Conservation (phyloP, 2,797 vertebrate genomes). For the Aphelocoma californica region DNA sequence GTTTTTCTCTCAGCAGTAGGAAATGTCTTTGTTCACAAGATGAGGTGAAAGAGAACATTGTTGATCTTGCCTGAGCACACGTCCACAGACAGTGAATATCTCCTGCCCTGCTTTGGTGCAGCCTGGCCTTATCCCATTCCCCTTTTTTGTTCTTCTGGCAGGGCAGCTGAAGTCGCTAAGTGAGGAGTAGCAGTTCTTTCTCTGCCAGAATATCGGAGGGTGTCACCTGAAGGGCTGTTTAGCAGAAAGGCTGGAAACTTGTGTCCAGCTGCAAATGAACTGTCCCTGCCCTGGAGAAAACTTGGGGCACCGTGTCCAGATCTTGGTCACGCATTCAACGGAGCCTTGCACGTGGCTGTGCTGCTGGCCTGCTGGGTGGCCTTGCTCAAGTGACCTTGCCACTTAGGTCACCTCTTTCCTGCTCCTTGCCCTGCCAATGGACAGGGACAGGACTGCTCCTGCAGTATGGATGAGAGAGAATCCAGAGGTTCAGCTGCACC, state of each 20-base stretch:
- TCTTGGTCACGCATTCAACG: rapidly evolving
- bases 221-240: not conserved
- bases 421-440: not conserved
- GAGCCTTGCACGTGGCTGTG: not conserved
- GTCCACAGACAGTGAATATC: not conserved
- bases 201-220: not conserved
- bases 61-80: rapidly evolving
- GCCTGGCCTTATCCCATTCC: not conserved
- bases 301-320: rapidly evolving
- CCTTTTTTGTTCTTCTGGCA: not conserved
- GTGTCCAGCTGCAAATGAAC: not conserved
- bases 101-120: not conserved
- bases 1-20: not conserved
- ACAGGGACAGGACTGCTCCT: not conserved
- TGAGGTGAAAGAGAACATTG: not conserved
- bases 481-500: not conserved
- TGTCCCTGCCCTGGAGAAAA: not conserved
- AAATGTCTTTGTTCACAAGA: not conserved
- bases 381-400: not conserved
- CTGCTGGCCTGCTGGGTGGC: not conserved
- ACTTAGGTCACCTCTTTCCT: not conserved
- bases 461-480: not conserved
- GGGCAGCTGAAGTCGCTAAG: not conserved
- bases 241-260: not conserved
- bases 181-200: not conserved